Base-by-base conservation (phyloP, 2,113 vertebrate species). In the Chitala chitala region DNA sequence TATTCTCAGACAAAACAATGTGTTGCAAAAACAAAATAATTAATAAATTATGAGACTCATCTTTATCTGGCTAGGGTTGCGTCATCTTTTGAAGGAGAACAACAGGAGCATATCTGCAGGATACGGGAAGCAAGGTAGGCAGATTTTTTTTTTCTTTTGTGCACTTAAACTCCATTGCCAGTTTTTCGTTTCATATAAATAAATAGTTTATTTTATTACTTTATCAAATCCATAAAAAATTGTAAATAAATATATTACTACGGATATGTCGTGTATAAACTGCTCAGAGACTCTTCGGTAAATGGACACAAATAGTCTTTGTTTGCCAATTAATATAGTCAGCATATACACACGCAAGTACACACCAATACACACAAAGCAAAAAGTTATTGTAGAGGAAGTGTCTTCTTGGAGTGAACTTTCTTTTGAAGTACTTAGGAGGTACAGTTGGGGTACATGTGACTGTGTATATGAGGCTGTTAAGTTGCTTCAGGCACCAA, bases 371-470 rank as follows among this genome's bases (percentile, higher is more conserved):
- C 13, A n/a, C 36, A 26, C 63, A 44, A 65, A 65, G 38, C 63
- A 42, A 42, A 65, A 65, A 56, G 70, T 55, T 58, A 72, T 10
- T 38, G 44, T 3, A 72, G 24, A 72, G 70, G 70, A 72, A 72
- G 54, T 72, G 53, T 40, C 22, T 42, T 59, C 54, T 58, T 58
- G 33, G 53, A 58, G 53, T 58, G 38, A 72, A 56, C 53, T 58
- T 58, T 72, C 54, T 58, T 46, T 72, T 72, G 69, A 72, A 58
- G 53, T 56, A 42, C 70, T 58, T 42, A 44, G 10, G 54, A 72
- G 70, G 50, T 72, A 58, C 53, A 72, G 38, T 72, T 44, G 38
- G 70, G 13, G 70, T 42, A 24, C 54, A 59, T 72, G 54, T 58
- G 24, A 59, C 70, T 72, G 70, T 72, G 54, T 69, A 50, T 31